Evolutionary conservation across 2,888 invertebrate genomes (phyloP).

Genomic region (Patella depressa): DNA sequence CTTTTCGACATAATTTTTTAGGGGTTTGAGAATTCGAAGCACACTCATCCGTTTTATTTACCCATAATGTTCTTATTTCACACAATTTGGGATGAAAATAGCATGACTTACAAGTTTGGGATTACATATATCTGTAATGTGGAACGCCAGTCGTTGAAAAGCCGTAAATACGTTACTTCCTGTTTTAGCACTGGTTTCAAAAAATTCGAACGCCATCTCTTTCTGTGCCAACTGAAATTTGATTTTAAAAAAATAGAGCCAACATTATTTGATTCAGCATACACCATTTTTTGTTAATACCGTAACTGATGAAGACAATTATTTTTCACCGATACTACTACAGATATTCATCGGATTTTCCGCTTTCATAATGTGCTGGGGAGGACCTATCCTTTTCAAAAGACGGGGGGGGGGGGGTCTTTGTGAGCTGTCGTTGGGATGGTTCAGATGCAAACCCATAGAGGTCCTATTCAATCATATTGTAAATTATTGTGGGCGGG

Average conservation of each 20-base stretch:
- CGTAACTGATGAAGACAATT: too few relatives aligned
- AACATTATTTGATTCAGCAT: not conserved
- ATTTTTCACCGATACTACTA: too few relatives aligned
- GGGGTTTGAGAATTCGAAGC: slow-evolving; percentile 90
- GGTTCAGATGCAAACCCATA: too few relatives aligned
- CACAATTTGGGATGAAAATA: not conserved
- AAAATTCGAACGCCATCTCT: slow-evolving; percentile 60
- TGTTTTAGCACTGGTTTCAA: slow-evolving; percentile 64
- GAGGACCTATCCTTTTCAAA: too few relatives aligned
- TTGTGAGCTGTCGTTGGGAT: too few relatives aligned
- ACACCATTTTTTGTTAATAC: too few relatives aligned
- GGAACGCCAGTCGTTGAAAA: slow-evolving; percentile 59
- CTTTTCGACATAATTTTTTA: slow-evolving; percentile 80
- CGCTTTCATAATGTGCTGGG: too few relatives aligned
- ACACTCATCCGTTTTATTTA: not conserved
- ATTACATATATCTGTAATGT: slow-evolving; percentile 63
- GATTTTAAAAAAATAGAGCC: not conserved
- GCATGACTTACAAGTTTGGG: slow-evolving; percentile 56
- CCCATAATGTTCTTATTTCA: too few relatives aligned
- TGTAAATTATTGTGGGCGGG: too few relatives aligned
- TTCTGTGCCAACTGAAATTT: slow-evolving; percentile 54
- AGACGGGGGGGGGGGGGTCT: too few relatives aligned
- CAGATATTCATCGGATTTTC: too few relatives aligned
- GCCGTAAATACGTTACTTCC: slow-evolving; percentile 59
- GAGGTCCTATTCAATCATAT: too few relatives aligned